Evolutionary conservation across 1,140 invertebrate species (phyloP).

Genomic region (Drosophila navojoa): DNA sequence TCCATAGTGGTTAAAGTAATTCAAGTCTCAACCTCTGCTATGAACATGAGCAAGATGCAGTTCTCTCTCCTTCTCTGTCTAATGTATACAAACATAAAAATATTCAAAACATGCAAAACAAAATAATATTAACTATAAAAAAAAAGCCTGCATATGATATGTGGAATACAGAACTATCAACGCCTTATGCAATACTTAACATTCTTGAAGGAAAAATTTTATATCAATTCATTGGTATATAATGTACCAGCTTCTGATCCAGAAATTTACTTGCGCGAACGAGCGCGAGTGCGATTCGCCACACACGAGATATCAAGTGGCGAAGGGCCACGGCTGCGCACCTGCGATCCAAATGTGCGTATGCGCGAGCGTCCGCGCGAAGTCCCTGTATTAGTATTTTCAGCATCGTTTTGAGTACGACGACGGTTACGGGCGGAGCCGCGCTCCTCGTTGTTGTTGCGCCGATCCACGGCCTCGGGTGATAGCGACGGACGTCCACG

Average conservation of each 20-base stretch:
- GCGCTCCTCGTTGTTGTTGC: too few relatives aligned
- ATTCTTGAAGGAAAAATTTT: not conserved
- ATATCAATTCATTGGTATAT: not conserved
- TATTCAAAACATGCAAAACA: not conserved
- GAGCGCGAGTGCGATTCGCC: constrained; percentile 21
- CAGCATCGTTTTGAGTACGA: not conserved
- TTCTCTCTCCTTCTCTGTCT: constrained; percentile 1
- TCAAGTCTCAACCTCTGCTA: too few relatives aligned
- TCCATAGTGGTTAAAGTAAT: too few relatives aligned
- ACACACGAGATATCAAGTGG: constrained; percentile 7
- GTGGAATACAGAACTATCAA: not conserved
- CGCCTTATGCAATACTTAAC: not conserved
- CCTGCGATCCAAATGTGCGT: not conserved
- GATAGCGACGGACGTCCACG: too few relatives aligned
- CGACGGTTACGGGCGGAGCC: too few relatives aligned
- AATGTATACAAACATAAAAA: not conserved
- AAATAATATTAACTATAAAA: not conserved
- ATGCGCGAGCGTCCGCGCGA: not conserved
- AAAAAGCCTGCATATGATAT: not conserved
- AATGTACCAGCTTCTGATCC: not conserved
- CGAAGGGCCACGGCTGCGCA: not conserved
- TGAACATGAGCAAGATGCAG: not conserved
- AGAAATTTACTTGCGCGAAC: constrained; percentile 2
- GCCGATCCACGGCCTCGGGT: not conserved
- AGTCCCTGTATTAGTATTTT: not conserved